Evolutionary conservation across 2,113 vertebrate genomes (phyloP), one percentile per base, ranked within the genome.

Genomic region (Thryonomys swinderianus): DNA sequence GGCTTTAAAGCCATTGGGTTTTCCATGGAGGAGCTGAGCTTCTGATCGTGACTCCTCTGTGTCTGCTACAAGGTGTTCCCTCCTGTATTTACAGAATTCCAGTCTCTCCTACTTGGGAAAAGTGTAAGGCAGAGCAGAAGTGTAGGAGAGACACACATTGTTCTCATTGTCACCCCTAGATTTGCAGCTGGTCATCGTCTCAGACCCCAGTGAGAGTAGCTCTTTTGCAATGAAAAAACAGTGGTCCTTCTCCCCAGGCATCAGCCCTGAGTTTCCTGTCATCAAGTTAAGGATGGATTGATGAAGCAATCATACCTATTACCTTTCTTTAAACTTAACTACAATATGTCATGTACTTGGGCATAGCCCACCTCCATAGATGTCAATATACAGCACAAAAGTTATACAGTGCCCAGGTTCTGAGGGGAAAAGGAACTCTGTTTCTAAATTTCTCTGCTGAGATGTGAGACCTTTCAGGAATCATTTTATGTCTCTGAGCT

Each of bases 261-360:
- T 76, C 59, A 51, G 69, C 62, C 57, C 83, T 73, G 53, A 64
- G 90, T 95, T 88, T 92, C 64, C 59, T 85, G n/a, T 51, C 40
- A 18, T 32, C 62, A 25, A 37, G 91, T 92, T 82, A 93, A 91
- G 16, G 91, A 42, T 7, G 61, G 96, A 95, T 79, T 85, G 90
- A 97, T 96, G 92, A 94, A 98, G 11, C 53, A 61, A 1, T 92
- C 83, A 87, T 45, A 78, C 74, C 83, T 95, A 94, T 78, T 85
- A 86, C 79, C 53, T n/a, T 69, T 79, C 85, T 97, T 71, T 91
- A 90, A n/a, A 55, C 20, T 13, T 74, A 34, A 62, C 0, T 67
- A 62, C 51, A 80, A 0, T 32, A 45, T 76, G 57, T 34, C 82
- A 8, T 53, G 83, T 62, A 82, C 91, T 92, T 32, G 14, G 0